phyloP scores from a whole-genome alignment of 2,888 invertebrate genomes.

The Metalampra italica region DNA sequence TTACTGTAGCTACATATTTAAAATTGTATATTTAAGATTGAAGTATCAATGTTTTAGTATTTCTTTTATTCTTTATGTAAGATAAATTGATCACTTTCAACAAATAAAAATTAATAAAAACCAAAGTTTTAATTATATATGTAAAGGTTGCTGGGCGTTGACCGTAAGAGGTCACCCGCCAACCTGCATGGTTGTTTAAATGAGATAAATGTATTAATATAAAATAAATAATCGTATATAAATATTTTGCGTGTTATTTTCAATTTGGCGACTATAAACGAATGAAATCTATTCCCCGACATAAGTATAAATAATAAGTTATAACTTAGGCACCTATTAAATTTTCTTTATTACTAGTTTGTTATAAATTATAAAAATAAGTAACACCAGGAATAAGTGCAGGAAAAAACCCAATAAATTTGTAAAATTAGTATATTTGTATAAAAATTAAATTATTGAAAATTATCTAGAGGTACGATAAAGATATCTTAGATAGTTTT shows the following conservation, averaged over 20 bases:
- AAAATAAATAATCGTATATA: constrained; percentile 58
- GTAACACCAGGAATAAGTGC: no score
- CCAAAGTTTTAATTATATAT: constrained; percentile 35
- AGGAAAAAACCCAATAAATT: no score
- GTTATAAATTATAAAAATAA: no score
- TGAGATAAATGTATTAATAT: constrained; percentile 53
- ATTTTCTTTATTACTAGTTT: no score
- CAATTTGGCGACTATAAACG: not conserved
- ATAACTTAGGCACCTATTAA: no score
- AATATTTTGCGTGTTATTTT: not conserved
- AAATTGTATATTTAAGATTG: constrained; percentile 30
- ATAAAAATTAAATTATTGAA: no score
- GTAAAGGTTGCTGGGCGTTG: constrained; percentile 20
- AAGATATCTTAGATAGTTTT: no score
- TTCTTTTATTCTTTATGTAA: constrained; percentile 18
- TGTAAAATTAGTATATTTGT: no score
- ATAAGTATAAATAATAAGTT: no score
- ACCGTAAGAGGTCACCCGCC: constrained; percentile 17
- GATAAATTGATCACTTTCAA: not conserved
- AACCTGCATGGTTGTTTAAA: constrained; percentile 41
- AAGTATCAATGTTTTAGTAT: constrained; percentile 46
- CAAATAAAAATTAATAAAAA: constrained; percentile 16
- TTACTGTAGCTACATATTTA: constrained; percentile 39
- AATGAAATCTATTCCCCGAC: no score
- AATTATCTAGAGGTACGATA: no score